Conservation (phyloP, 1,140 invertebrate genomes). For the Meteorus sp. region DNA sequence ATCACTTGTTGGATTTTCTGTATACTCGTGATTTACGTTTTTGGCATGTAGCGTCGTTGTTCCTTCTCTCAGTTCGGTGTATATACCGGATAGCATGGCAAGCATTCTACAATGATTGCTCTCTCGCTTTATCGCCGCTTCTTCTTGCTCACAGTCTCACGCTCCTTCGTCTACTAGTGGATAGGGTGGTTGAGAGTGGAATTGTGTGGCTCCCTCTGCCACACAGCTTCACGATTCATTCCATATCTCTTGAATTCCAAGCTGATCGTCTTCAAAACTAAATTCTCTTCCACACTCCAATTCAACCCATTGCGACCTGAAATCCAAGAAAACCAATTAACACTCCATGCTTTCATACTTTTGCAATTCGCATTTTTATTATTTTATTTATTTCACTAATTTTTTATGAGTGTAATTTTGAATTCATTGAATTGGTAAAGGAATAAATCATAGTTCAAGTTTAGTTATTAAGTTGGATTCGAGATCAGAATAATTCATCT, state of each 20-base stretch:
- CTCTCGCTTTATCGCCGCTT: not conserved
- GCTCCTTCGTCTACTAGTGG: too few species aligned
- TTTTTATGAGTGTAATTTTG: not conserved
- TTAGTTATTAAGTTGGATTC: too few species aligned
- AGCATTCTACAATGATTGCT: constrained; percentile 13
- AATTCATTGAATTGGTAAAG: not conserved
- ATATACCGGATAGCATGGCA: constrained; percentile 17
- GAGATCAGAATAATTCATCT: too few species aligned
- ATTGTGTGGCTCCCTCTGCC: constrained; percentile 13
- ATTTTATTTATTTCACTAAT: not conserved
- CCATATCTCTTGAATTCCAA: constrained; percentile 21
- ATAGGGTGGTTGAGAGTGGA: too few species aligned
- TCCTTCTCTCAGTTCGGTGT: constrained; percentile 26
- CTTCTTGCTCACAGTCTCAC: not conserved
- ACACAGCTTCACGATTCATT: constrained; percentile 11
- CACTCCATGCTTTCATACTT: constrained; percentile 1
- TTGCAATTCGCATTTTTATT: not conserved
- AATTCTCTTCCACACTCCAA: constrained; percentile 9
- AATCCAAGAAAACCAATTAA: constrained; percentile 25
- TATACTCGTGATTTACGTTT: constrained; percentile 32
- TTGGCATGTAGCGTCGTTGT: constrained; percentile 28
- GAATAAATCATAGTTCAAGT: too few species aligned
- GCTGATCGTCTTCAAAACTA: constrained; percentile 16
- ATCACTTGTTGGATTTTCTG: constrained; percentile 48
- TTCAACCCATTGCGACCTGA: constrained; percentile 4